phyloP scores from a whole-genome alignment of 1,140 invertebrate species.

The Zaprionus tsacasi region DNA sequence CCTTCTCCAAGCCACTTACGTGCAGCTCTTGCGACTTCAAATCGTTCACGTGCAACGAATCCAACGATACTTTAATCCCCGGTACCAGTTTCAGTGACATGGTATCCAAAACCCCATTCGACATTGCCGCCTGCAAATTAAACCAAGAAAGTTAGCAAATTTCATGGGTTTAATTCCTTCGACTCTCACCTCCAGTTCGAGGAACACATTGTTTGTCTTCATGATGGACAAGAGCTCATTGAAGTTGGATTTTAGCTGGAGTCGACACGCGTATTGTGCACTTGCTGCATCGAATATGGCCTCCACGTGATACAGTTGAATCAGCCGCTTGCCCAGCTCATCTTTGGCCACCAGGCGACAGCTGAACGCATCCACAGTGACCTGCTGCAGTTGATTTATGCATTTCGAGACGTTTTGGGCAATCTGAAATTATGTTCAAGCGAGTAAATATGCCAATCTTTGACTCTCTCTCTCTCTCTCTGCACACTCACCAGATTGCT shows the following conservation, averaged over 20 bases:
- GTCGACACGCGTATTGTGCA: conserved; percentile 69
- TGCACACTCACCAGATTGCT: conserved; percentile 72
- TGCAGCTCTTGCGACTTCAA: conserved; percentile 74
- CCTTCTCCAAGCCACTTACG: conserved; percentile 78
- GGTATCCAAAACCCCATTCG: conserved; percentile 71
- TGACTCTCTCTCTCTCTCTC: too few relatives aligned
- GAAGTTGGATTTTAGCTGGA: conserved; percentile 61
- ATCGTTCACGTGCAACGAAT: conserved; percentile 55
- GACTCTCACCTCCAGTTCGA: conserved; percentile 74
- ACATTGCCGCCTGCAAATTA: conserved; percentile 59
- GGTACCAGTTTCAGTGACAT: conserved; percentile 80
- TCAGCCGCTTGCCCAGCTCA: conserved; percentile 51
- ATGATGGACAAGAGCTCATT: conserved; percentile 68
- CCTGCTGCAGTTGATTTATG: conserved; percentile 49
- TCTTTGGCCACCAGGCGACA: conserved; percentile 73
- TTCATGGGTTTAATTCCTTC: neutral
- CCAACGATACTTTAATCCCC: conserved; percentile 71
- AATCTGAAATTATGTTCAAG: conserved; percentile 47
- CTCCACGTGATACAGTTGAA: conserved; percentile 72
- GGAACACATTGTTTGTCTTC: conserved; percentile 67
- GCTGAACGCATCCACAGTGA: conserved; percentile 60
- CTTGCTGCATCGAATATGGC: conserved; percentile 63
- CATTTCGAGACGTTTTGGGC: conserved; percentile 74
- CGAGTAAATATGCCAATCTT: neutral
- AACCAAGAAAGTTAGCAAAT: conserved; percentile 1